Percentiles rank a stretch among this genome's conserved stretches.
Conservation (phyloP, 2,888 invertebrate genomes). For the Andrena trimmerana region DNA sequence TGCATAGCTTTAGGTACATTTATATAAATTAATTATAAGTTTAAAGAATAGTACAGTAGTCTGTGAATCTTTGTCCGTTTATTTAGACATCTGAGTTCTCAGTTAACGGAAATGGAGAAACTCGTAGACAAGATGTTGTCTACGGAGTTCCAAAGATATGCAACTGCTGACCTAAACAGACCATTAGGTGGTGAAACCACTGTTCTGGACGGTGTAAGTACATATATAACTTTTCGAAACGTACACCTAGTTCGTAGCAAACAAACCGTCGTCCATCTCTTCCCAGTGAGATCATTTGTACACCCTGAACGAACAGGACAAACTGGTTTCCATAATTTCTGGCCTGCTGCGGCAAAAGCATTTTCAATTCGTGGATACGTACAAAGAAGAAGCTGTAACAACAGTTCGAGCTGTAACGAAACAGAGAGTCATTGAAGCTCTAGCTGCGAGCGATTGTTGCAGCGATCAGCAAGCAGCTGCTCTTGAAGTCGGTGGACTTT, state of each 20-base stretch:
- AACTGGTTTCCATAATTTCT: conserved; percentile 94
- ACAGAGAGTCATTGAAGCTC: conserved; percentile 93
- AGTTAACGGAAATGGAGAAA: conserved; percentile 97
- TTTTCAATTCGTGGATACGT: conserved; percentile 94
- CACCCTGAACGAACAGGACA: conserved; percentile 88
- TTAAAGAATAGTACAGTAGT: neutral
- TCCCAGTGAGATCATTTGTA: conserved; percentile 74
- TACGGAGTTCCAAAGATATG: conserved; percentile 96
- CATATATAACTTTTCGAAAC: conserved; percentile 1
- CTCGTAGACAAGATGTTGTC: conserved; percentile 98
- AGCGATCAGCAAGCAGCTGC: conserved; percentile 87
- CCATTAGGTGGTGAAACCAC: conserved; percentile 88
- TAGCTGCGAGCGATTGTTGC: conserved; percentile 87
- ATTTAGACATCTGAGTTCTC: conserved; percentile 95
- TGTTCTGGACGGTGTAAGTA: conserved; percentile 88
- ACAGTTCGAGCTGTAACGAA: conserved; percentile 95
- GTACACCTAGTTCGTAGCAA: conserved; percentile 66
- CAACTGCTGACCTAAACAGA: conserved; percentile 96
- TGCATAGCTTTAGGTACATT: conserved; percentile 93
- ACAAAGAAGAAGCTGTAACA: conserved; percentile 95
- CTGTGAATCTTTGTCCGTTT: conserved; percentile 41
- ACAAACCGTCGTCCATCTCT: conserved; percentile 65
- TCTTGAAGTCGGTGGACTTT: conserved; percentile 82
- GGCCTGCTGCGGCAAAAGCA: conserved; percentile 95
- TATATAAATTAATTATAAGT: conserved; percentile 4